Conservation (phyloP, 2,113 vertebrate genomes). For the Setophaga kirtlandii region DNA sequence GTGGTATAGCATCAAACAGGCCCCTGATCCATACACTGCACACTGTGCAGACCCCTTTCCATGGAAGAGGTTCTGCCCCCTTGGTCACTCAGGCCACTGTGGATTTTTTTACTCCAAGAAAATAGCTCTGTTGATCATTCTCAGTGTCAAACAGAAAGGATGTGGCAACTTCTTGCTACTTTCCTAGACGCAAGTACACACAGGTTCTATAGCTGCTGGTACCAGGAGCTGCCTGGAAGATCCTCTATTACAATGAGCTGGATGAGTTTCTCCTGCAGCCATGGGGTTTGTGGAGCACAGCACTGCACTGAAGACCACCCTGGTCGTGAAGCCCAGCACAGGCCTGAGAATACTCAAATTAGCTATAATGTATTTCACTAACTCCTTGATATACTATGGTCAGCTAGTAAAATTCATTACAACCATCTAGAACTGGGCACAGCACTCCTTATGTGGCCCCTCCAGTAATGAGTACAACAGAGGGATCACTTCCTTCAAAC, state of each 20-base stretch:
- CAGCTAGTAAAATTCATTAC: not conserved
- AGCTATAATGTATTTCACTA: not conserved
- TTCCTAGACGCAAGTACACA: not conserved
- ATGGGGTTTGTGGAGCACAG: not conserved
- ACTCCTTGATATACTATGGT: not conserved
- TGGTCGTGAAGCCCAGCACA: not conserved
- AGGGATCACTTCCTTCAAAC: not conserved
- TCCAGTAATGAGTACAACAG: not conserved
- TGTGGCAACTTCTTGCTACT: not conserved
- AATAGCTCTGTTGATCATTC: not conserved
- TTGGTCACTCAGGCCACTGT: not conserved
- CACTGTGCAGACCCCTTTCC: not conserved
- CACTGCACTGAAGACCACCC: accelerated
- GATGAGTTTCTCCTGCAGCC: not conserved
- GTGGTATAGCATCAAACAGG: not conserved
- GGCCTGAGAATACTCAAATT: not conserved
- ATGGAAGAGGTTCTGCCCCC: not conserved
- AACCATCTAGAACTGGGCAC: not conserved
- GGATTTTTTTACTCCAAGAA: not conserved
- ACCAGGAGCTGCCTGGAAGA: not conserved
- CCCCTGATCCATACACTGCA: not conserved
- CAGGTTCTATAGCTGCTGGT: not conserved
- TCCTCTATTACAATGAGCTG: not conserved
- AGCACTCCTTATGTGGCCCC: not conserved
- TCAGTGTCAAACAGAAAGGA: not conserved